Base-by-base conservation (phyloP, 1,140 invertebrate species). In the Drosophila oshimai region DNA sequence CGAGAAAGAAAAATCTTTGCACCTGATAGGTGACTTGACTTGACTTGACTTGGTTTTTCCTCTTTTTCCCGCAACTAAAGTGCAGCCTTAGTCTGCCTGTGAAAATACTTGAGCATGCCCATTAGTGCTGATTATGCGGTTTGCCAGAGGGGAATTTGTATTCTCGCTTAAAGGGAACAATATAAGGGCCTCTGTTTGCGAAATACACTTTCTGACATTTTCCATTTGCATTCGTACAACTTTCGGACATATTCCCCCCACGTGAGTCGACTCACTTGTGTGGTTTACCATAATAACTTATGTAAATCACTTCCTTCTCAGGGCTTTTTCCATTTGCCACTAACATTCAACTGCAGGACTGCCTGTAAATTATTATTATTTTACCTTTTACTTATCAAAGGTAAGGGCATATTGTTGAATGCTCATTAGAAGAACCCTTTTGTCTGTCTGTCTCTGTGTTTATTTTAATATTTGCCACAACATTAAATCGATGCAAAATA, bases 61-160 rank as follows among this genome's bases (percentile, higher is more conserved):
- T 17, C 29, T 9, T 20, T 34, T 24, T 18, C 18, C 28, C 37
- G 24, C 29, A 55, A 4, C 39, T 29, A 54, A 57, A 55, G 33
- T 70, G 50, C 28, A 70, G 50, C 20, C 29, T 24, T 31, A 12
- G 29, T 24, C 49, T 26, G 24, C 13, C n/a, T n/a, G 24, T 26
- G n/a, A 24, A 49, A 55, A 46, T 70, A 24, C 65, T 17, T 44
- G 18, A 45, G 29, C 62, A 17, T 50, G 44, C 49, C 62, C 62
- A 67, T 67, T 67, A 67, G 64, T 29, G 67, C 12, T 47, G 31
- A 69, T 70, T 70, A 70, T 58, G 51, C 34, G 65, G 42, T 41
- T 67, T 67, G 24, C 20, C 45, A 24, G 44, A 10, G 22, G 42
- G 18, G 13, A 28, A 22, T 20, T 6, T 6, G 2, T 5, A 24